Evolutionary conservation across 2,113 vertebrate species (phyloP).

Genomic region (Fulmarus glacialis): DNA sequence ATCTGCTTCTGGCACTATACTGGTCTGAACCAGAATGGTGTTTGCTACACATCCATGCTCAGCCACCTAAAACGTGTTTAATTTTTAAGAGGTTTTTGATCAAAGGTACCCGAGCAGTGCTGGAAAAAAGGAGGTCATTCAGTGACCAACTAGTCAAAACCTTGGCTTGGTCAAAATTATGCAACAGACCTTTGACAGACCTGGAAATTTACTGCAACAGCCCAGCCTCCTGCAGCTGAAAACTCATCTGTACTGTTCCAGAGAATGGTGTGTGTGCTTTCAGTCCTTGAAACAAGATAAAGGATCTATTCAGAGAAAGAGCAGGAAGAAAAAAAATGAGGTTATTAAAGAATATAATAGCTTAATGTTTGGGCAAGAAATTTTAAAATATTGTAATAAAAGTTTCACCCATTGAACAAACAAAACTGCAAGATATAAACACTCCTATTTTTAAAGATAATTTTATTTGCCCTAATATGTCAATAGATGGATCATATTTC

Average conservation of each 20-base stretch:
- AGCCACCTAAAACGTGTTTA: neutral
- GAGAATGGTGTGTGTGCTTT: neutral
- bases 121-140: neutral
- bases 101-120: neutral
- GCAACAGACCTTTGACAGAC: neutral
- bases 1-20: neutral
- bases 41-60: neutral
- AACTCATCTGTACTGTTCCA: neutral
- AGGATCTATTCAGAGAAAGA: conserved; percentile 11
- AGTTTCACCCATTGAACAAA: conserved; percentile 36
- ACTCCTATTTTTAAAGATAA: conserved; percentile 18
- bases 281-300: neutral
- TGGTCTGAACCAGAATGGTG: neutral
- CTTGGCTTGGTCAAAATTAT: neutral
- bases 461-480: conserved; percentile 11
- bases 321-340: neutral
- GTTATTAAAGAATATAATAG: neutral
- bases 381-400: conserved; percentile 37
- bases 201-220: neutral
- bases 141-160: neutral
- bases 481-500: neutral
- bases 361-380: neutral
- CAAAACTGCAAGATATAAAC: neutral
- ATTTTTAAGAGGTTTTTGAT: neutral
- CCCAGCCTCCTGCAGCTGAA: neutral